Evolutionary conservation across 2,113 vertebrate species (phyloP).

Genomic region (Neopipo cinnamomea): DNA sequence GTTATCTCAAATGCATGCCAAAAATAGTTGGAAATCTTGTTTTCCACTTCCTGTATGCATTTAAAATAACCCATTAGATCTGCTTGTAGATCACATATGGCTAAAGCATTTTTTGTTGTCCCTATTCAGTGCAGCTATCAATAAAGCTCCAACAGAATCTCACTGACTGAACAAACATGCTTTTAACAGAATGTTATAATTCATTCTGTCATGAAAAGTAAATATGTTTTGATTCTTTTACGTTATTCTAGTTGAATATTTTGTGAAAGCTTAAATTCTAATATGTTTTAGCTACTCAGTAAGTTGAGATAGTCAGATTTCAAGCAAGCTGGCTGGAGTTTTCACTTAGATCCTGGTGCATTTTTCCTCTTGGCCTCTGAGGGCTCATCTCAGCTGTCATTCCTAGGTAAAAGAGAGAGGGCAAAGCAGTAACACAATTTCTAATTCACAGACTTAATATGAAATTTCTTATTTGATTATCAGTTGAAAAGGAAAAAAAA

Average conservation of each 20-base stretch:
- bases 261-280: not conserved
- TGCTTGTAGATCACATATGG: not conserved
- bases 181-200: not conserved
- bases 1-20: not conserved
- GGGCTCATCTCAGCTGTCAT: not conserved
- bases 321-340: not conserved
- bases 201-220: not conserved
- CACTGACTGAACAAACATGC: not conserved
- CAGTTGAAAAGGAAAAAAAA: fast-evolving
- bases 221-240: not conserved
- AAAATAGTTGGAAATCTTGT: not conserved
- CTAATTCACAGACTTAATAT: not conserved
- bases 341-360: not conserved
- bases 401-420: not conserved
- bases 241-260: not conserved
- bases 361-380: not conserved
- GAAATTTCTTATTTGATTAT: not conserved
- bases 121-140: not conserved
- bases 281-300: not conserved
- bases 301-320: not conserved
- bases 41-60: not conserved
- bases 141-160: not conserved
- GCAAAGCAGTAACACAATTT: not conserved
- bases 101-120: not conserved
- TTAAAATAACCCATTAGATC: not conserved